Percentiles rank a stretch among this genome's conserved stretches.
These are phyloP conservation scores for Drosophila kikkawai DNA, from an alignment of 1,140 invertebrate genomes.

Conservation along the genomic window DNA sequence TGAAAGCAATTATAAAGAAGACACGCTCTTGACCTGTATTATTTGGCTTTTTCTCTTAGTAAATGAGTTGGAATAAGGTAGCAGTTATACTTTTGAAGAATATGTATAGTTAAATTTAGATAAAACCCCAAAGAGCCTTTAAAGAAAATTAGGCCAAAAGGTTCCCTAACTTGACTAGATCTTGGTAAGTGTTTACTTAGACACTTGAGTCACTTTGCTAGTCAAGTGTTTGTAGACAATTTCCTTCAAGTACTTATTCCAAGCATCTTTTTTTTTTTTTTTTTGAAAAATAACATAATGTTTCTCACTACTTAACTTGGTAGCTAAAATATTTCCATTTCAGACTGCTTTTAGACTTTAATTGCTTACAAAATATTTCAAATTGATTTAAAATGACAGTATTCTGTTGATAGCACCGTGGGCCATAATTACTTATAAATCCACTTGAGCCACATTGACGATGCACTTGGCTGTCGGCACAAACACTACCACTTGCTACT, in stretches of 20 bases:
- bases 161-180: neutral
- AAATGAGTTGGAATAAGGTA: neutral
- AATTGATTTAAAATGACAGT: neutral
- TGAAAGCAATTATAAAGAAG: slow-evolving; percentile 39
- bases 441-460: slow-evolving; percentile 41
- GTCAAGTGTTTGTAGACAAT: slow-evolving; percentile 10
- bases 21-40: slow-evolving; percentile 16
- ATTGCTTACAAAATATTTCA: neutral
- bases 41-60: slow-evolving; percentile 8
- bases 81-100: neutral
- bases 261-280: neutral
- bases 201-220: neutral
- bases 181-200: slow-evolving; percentile 1
- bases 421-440: slow-evolving; percentile 38
- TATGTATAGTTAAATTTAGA: neutral
- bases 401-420: neutral
- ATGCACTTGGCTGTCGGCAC: slow-evolving; percentile 41
- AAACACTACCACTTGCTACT: slow-evolving; percentile 8
- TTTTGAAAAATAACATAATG: neutral
- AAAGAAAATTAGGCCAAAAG: neutral
- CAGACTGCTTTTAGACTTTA: neutral
- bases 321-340: neutral
- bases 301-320: no score
- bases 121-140: no score
- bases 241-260: neutral